Conservation (phyloP, 2,888 invertebrate species). For the Lutraria lutraria region DNA sequence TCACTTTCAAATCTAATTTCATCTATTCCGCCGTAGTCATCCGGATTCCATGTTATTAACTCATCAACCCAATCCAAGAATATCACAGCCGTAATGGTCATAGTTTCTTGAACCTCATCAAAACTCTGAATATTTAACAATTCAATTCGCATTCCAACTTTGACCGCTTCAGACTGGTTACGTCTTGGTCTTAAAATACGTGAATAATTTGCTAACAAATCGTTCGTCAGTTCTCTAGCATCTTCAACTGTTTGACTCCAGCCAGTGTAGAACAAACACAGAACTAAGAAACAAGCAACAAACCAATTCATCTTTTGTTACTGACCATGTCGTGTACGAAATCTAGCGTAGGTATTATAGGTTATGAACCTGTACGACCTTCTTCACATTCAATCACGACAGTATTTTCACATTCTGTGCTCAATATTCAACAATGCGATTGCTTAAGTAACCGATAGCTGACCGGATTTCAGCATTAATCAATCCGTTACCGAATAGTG, state of each 20-base stretch:
- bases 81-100: conserved; percentile 57
- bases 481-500: too few species aligned
- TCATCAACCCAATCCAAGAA: conserved; percentile 61
- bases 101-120: conserved; percentile 64
- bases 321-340: too few species aligned
- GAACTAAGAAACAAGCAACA: too few species aligned
- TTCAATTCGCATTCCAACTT: conserved; percentile 35
- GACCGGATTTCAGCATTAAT: too few species aligned
- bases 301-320: too few species aligned
- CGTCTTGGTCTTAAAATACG: conserved; percentile 52
- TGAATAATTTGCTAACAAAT: conserved; percentile 37
- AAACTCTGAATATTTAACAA: conserved; percentile 61
- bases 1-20: conserved; percentile 41
- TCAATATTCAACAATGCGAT: too few species aligned
- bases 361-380: too few species aligned
- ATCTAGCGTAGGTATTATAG: too few species aligned
- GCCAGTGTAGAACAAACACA: neutral
- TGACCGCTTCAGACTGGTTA: conserved; percentile 40
- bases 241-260: neutral
- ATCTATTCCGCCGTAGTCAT: conserved; percentile 28
- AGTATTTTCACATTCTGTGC: too few species aligned
- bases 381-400: too few species aligned
- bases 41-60: conserved; percentile 51
- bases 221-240: neutral
- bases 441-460: too few species aligned